Conservation (phyloP, 1,140 invertebrate genomes). For the Cydia pomonella region DNA sequence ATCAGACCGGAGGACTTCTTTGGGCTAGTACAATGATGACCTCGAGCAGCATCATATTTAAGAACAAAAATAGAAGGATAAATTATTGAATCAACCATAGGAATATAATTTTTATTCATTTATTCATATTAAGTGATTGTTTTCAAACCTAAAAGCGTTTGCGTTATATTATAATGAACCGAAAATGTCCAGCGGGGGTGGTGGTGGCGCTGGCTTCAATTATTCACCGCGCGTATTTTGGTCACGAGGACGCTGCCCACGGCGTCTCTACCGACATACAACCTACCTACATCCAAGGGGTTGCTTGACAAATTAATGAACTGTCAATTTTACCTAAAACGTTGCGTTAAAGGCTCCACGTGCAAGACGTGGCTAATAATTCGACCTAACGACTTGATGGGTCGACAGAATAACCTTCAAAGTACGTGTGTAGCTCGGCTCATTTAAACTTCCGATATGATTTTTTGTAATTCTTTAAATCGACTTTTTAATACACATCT, state of each 20-base stretch:
- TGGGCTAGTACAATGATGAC: too few species aligned
- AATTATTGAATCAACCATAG: too few species aligned
- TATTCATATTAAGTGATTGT: background rate
- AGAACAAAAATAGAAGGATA: too few species aligned
- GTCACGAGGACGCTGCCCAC: constrained; percentile 61
- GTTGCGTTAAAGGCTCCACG: constrained; percentile 11
- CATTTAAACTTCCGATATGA: background rate
- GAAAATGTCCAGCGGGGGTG: constrained; percentile 50
- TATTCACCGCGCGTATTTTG: constrained; percentile 73
- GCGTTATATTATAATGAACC: constrained; percentile 42
- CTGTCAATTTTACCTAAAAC: constrained; percentile 33
- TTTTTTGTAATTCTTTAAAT: background rate
- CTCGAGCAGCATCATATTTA: too few species aligned
- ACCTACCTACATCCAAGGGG: constrained; percentile 49
- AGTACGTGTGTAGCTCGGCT: background rate
- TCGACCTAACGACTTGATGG: background rate
- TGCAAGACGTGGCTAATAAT: constrained; percentile 29
- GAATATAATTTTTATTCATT: too few species aligned
- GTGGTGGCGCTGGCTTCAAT: constrained; percentile 57
- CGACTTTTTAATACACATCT: background rate
- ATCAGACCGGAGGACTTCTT: too few species aligned
- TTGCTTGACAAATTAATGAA: constrained; percentile 56
- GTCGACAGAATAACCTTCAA: constrained; percentile 18
- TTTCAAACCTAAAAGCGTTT: constrained; percentile 17
- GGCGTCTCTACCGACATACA: constrained; percentile 38